phyloP scores from a whole-genome alignment of 1,140 invertebrate species.

The Drosophila gunungcola region DNA sequence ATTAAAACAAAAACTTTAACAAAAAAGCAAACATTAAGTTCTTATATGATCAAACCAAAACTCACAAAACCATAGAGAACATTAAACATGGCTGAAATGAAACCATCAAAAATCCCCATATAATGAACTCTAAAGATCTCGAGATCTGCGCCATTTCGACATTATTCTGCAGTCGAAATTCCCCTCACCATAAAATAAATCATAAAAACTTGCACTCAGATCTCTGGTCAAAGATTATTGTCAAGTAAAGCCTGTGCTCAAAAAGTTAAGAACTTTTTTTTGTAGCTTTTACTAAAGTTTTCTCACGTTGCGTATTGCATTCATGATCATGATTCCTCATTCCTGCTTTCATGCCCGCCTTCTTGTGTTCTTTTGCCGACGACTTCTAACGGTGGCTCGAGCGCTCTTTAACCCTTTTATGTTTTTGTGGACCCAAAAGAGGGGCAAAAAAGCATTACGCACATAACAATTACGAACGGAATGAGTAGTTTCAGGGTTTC shows the following conservation, averaged over 20 bases:
- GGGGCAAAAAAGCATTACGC: slow-evolving; percentile 24
- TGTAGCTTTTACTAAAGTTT: slow-evolving; percentile 19
- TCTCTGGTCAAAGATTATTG: slow-evolving; percentile 18
- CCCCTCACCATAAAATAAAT: slow-evolving; percentile 29
- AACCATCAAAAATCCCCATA: too few relatives aligned
- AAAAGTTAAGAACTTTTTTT: slow-evolving; percentile 9
- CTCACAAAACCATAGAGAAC: neutral
- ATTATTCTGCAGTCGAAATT: slow-evolving; percentile 14
- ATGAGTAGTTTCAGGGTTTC: slow-evolving; percentile 17
- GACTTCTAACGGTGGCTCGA: slow-evolving; percentile 35
- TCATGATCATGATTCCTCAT: slow-evolving; percentile 3
- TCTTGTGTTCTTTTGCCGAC: slow-evolving; percentile 38
- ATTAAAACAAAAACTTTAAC: too few relatives aligned
- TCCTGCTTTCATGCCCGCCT: neutral
- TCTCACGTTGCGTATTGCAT: slow-evolving; percentile 28
- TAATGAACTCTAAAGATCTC: neutral
- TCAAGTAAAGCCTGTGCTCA: slow-evolving; percentile 7
- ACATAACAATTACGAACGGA: slow-evolving; percentile 39
- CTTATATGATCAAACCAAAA: neutral
- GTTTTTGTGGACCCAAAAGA: slow-evolving; percentile 7
- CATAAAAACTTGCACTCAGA: slow-evolving; percentile 27
- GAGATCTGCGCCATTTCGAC: slow-evolving; percentile 14
- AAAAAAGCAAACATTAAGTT: too few relatives aligned
- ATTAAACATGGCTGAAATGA: too few relatives aligned
- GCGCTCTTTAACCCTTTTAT: slow-evolving; percentile 51